Evolutionary conservation across 2,888 invertebrate genomes (phyloP).

Genomic region (Spodoptera littoralis): DNA sequence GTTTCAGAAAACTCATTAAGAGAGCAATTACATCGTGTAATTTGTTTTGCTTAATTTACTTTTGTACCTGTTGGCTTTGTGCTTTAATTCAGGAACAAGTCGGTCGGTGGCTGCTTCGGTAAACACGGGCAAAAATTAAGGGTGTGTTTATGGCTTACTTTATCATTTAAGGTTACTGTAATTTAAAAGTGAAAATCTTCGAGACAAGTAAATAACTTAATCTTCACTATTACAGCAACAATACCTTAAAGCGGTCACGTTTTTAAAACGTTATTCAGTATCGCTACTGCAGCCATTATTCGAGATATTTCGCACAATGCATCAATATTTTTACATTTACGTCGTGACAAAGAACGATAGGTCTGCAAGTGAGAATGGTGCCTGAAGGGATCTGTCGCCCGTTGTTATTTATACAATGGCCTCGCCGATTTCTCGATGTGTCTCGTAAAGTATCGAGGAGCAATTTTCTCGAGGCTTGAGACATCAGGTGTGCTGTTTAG

Average conservation of each 20-base stretch:
- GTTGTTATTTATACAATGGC: slow-evolving; percentile 57
- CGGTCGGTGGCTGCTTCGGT: no score
- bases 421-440: slow-evolving; percentile 47
- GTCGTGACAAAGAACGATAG: slow-evolving; percentile 37
- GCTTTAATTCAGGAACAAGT: slow-evolving; percentile 5
- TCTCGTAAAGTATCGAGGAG: slow-evolving; percentile 47
- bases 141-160: no score
- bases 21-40: slow-evolving; percentile 53
- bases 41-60: slow-evolving; percentile 49
- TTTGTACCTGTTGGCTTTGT: slow-evolving; percentile 16
- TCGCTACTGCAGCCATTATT: slow-evolving; percentile 21
- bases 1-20: slow-evolving; percentile 56
- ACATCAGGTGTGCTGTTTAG: slow-evolving; percentile 35
- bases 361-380: slow-evolving; percentile 36
- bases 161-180: neutral
- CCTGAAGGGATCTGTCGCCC: slow-evolving; percentile 47
- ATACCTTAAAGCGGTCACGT: slow-evolving; percentile 43
- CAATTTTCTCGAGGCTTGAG: slow-evolving; percentile 55
- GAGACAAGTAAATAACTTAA: slow-evolving; percentile 24
- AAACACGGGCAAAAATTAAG: no score
- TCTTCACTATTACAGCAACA: slow-evolving; percentile 16
- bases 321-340: slow-evolving; percentile 46
- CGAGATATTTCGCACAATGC: slow-evolving; percentile 41
- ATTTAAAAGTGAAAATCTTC: slow-evolving; percentile 9
- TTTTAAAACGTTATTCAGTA: slow-evolving; percentile 26